Evolutionary conservation across 2,113 vertebrate species (phyloP), one percentile per base, ranked within the genome.

Genomic region (Phrynosoma platyrhinos): DNA sequence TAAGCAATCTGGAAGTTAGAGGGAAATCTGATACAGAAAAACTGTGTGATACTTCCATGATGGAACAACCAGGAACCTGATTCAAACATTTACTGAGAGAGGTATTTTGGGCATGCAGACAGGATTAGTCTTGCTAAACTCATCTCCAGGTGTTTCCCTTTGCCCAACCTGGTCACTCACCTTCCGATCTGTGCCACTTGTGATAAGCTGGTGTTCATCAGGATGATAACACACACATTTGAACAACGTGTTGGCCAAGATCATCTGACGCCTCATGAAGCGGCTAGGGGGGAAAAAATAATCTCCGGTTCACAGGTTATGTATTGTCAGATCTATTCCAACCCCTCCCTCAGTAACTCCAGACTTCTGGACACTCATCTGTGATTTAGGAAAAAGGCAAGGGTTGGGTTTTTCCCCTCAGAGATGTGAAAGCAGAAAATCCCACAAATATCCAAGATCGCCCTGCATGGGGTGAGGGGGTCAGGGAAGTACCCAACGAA

Each of bases 141-240:
- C n/a, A 12, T 27, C 30, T 53, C 30, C 30, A 9, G 72, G 21
- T 47, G 7, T 4, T 5, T 40, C 62, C 0, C 68, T 30, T 58
- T 72, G 69, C 79, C 75, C 84, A 85, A 42, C 32, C 10, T 40
- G 7, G 89, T 32, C 10, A 27, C 93, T 92, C 81, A 98, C 98
- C 97, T 97, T 98, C 89, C 97, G 97, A 94, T 99, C 97, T 1
- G 97, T 98, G 87, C 98, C 98, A 18, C 98, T 96, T 90, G 98
- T 98, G 91, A 98, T 97, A 78, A 98, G 93, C 95, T 99, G 98
- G 94, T 97, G 96, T 87, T 98, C 98, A 16, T 98, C 98, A 0
- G 98, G 98, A 91, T 98, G 97, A 94, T 98, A 99, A 85, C 98
- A 98, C 40, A 98, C 97, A 3, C 96, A 97, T 88, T 95, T 97